Evolutionary conservation across 1,140 invertebrate genomes (phyloP).

Genomic region (Plutomurus gul): DNA sequence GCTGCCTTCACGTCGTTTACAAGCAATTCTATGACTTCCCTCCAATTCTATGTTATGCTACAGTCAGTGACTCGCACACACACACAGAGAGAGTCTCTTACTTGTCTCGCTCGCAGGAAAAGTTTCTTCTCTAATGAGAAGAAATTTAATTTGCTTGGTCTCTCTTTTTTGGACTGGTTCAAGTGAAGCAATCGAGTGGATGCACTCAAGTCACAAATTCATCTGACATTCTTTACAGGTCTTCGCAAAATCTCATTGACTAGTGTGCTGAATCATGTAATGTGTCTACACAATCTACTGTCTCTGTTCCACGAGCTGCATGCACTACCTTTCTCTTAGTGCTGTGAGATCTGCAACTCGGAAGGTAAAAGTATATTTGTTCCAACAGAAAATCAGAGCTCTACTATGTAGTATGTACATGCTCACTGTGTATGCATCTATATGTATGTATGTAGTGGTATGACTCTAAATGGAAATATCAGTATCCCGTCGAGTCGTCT

Average conservation of each 20-base stretch:
- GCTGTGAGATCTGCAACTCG: too few relatives aligned
- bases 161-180: conserved; percentile 8
- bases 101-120: background rate
- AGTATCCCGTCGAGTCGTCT: too few relatives aligned
- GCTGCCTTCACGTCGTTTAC: background rate
- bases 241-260: conserved; percentile 8
- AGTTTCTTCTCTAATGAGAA: conserved; percentile 40
- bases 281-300: background rate
- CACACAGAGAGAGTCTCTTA: background rate
- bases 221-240: conserved; percentile 10
- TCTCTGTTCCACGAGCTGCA: too few relatives aligned
- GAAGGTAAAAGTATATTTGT: too few relatives aligned
- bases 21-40: background rate
- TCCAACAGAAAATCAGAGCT: too few relatives aligned
- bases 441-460: too few relatives aligned
- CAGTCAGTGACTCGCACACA: background rate
- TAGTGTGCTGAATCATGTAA: conserved; percentile 17
- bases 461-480: too few relatives aligned
- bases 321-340: too few relatives aligned
- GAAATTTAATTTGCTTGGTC: conserved; percentile 42
- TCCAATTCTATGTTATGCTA: too few relatives aligned
- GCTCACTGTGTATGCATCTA: too few relatives aligned
- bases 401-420: too few relatives aligned
- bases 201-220: conserved; percentile 11
- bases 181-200: conserved; percentile 24